These are phyloP conservation scores for Acromyrmex charruanus DNA, from an alignment of 1,140 invertebrate genomes.

Conservation along the genomic window DNA sequence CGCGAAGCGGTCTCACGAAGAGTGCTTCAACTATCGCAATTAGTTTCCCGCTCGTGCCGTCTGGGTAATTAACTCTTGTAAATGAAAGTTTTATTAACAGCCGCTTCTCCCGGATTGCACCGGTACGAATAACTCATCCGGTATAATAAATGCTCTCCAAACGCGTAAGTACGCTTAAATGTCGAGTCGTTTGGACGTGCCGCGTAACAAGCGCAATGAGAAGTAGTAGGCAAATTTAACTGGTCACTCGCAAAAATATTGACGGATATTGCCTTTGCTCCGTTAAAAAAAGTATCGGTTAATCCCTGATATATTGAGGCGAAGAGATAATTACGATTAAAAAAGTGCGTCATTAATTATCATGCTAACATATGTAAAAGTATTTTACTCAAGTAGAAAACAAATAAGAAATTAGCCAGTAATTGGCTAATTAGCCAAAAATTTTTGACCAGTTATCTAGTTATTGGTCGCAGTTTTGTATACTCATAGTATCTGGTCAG, in stretches of 20 bases:
- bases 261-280: not conserved
- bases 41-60: slow-evolving; percentile 60
- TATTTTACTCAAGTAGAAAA: not conserved
- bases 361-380: not conserved
- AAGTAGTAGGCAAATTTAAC: not conserved
- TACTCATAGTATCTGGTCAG: too few relatives aligned
- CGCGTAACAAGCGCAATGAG: not conserved
- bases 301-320: not conserved
- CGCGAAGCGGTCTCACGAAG: slow-evolving; percentile 44
- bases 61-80: slow-evolving; percentile 59
- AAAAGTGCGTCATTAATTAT: not conserved
- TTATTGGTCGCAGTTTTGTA: too few relatives aligned
- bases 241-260: not conserved
- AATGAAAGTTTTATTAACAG: slow-evolving; percentile 66
- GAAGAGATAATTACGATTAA: not conserved
- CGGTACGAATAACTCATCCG: slow-evolving; percentile 57
- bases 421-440: too few relatives aligned
- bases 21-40: slow-evolving; percentile 62
- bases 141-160: slow-evolving; percentile 54
- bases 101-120: slow-evolving; percentile 31
- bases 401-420: too few relatives aligned
- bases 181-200: slow-evolving; percentile 34
- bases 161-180: slow-evolving; percentile 23
- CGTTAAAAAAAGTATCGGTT: not conserved
- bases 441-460: too few relatives aligned